These are phyloP conservation scores for Entomobrya proxima DNA, from an alignment of 2,888 invertebrate genomes.

Conservation along the genomic window DNA sequence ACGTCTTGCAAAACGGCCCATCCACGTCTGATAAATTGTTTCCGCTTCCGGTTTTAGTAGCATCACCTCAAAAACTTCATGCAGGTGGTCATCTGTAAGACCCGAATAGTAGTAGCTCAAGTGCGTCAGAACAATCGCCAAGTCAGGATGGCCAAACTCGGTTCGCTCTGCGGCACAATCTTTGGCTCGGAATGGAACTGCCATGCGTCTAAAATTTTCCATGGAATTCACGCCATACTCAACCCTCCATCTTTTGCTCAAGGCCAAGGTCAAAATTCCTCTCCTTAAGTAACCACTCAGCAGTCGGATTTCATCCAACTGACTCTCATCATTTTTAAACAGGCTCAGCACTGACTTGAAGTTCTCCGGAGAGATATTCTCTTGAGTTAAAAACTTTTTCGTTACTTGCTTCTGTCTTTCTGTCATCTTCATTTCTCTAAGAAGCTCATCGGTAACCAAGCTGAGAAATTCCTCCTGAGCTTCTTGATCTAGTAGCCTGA, in stretches of 20 bases:
- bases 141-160: conserved; percentile 72
- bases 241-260: conserved; percentile 72
- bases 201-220: conserved; percentile 52
- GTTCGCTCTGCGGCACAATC: conserved; percentile 71
- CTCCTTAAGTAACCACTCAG: conserved; percentile 63
- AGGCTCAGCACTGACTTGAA: conserved; percentile 13
- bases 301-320: conserved; percentile 24
- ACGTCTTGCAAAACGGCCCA: conserved; percentile 64
- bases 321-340: conserved; percentile 15
- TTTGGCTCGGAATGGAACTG: conserved; percentile 70
- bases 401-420: conserved; percentile 34
- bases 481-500: conserved; percentile 15
- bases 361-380: conserved; percentile 12
- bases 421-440: conserved; percentile 5
- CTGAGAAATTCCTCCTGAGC: not conserved
- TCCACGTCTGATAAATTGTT: conserved; percentile 29
- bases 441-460: conserved; percentile 14
- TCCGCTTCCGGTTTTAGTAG: not conserved
- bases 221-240: conserved; percentile 70
- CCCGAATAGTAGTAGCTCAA: conserved; percentile 74
- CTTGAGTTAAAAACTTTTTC: conserved; percentile 19
- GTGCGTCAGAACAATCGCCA: conserved; percentile 71
- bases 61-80: conserved; percentile 56
- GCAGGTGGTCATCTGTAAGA: conserved; percentile 60
- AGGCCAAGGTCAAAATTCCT: conserved; percentile 55